Conservation (phyloP, 2,113 vertebrate species). For the Synchiropus splendidus region DNA sequence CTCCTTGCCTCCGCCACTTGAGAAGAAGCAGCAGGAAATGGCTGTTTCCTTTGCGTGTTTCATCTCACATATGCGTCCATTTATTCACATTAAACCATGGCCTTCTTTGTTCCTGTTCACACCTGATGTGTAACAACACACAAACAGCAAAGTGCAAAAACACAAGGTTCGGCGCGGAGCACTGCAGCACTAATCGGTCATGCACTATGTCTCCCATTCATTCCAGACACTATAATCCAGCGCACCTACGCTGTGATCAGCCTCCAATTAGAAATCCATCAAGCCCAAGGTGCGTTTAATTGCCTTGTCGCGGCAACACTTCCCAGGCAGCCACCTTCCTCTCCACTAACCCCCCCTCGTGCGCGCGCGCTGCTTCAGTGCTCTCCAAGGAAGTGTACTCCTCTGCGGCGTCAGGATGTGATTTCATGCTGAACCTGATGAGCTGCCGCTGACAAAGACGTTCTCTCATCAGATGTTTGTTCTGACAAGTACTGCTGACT, state of each 20-base stretch:
- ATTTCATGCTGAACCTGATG: slow-evolving; percentile 25
- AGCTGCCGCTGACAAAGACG: slow-evolving; percentile 22
- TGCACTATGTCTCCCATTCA: slow-evolving; percentile 50
- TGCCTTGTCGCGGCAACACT: slow-evolving; percentile 49
- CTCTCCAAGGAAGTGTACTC: slow-evolving; percentile 6
- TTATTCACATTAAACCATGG: no score
- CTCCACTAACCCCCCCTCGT: slow-evolving; percentile 14
- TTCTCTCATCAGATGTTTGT: slow-evolving; percentile 42
- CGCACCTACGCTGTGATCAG: slow-evolving; percentile 59
- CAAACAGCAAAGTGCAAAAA: background rate
- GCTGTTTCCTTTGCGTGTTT: no score
- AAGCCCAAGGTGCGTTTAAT: slow-evolving; percentile 60
- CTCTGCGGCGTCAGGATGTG: slow-evolving; percentile 21
- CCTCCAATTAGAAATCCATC: slow-evolving; percentile 65
- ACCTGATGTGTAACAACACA: background rate
- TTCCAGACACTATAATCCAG: slow-evolving; percentile 56
- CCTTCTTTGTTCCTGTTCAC: no score
- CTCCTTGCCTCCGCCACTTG: no score
- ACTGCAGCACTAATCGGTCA: slow-evolving; percentile 53
- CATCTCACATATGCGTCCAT: no score
- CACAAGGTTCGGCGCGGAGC: slow-evolving; percentile 30
- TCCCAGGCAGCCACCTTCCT: slow-evolving; percentile 38
- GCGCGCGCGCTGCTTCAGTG: slow-evolving; percentile 16
- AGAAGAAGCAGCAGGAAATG: no score
- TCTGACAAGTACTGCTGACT: slow-evolving; percentile 16